Percentiles rank a stretch among this genome's conserved stretches.
These are phyloP conservation scores for Malurus leucopterus DNA, from an alignment of 2,797 vertebrate species.

Conservation along the genomic window DNA sequence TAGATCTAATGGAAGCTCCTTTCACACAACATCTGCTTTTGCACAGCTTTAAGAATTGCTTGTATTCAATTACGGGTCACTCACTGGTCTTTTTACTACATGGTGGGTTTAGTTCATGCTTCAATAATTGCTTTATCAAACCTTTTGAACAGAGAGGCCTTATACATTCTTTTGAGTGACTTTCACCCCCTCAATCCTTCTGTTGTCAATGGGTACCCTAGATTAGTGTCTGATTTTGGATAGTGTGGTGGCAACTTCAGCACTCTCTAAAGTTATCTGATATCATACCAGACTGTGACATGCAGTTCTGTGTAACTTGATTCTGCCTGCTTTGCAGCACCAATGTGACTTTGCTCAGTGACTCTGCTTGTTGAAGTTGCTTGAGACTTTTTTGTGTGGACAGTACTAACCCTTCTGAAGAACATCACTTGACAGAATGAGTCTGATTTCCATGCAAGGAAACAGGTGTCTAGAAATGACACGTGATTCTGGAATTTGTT, in stretches of 20 bases:
- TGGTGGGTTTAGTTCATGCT: not conserved
- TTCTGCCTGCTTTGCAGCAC: not conserved
- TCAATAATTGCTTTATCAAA: not conserved
- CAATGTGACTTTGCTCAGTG: not conserved
- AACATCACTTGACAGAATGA: not conserved
- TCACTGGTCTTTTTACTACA: not conserved
- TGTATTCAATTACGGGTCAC: not conserved
- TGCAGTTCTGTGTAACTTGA: not conserved
- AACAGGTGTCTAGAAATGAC: not conserved
- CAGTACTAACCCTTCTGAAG: not conserved
- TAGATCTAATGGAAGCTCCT: not conserved
- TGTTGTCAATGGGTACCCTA: not conserved
- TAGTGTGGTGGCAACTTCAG: not conserved
- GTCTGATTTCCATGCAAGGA: not conserved
- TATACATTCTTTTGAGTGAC: not conserved
- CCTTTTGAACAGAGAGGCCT: not conserved
- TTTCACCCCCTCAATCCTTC: fast-evolving
- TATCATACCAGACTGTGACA: not conserved
- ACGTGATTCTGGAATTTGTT: not conserved
- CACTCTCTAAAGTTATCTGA: not conserved
- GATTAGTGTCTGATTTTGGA: not conserved
- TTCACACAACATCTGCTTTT: not conserved
- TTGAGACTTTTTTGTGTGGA: not conserved
- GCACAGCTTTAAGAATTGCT: not conserved
- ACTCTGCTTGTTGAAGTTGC: not conserved